Base-by-base conservation (phyloP, 2,888 invertebrate genomes). In the Teinopalpus imperialis region DNA sequence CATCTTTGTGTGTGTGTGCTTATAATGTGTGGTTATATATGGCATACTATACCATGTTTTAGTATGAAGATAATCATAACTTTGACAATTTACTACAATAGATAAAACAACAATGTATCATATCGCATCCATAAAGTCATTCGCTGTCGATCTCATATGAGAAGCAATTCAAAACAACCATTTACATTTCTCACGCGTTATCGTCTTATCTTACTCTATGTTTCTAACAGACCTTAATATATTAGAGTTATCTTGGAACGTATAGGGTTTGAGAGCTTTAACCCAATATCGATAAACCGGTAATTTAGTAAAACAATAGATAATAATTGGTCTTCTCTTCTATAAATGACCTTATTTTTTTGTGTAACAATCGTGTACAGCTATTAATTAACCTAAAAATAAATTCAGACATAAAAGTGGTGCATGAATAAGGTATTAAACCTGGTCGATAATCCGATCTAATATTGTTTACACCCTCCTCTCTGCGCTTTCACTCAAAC, bases 111-210 rank as follows among this genome's bases (percentile, higher is more conserved):
- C 52, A 48, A 53, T 56, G 53, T 55, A 29, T 46, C 16, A 24
- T 34, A 29, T 35, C 27, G 27, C 34, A 46, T 29, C 21, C 10
- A 40, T 24, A 35, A 27, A 21, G 21, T 16, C 21, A 32, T 61
- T 60, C 56, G 65, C 63, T 60, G 61, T 69, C 63, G 48, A 57
- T 58, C 69, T 74, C 69, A 62, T 64, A 69, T 71, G 63, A 62
- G 74, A 75, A 80, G 72, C 74, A 56, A 75, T 83, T 78, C 69
- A 64, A 75, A 81, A 79, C 81, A 75, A 68, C 74, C 70, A 77
- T 79, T 77, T 68, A 74, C 74, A 72, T 81, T 74, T 74, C 70
- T 77, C 72, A 47, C 36, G 35, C 46, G 36, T n/a, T 47, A 73
- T 63, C 54, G 54, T 57, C 64, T 74, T 81, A 81, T 82, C 79